Base-by-base conservation (phyloP, 2,888 invertebrate genomes). In the Ectemnius lituratus region DNA sequence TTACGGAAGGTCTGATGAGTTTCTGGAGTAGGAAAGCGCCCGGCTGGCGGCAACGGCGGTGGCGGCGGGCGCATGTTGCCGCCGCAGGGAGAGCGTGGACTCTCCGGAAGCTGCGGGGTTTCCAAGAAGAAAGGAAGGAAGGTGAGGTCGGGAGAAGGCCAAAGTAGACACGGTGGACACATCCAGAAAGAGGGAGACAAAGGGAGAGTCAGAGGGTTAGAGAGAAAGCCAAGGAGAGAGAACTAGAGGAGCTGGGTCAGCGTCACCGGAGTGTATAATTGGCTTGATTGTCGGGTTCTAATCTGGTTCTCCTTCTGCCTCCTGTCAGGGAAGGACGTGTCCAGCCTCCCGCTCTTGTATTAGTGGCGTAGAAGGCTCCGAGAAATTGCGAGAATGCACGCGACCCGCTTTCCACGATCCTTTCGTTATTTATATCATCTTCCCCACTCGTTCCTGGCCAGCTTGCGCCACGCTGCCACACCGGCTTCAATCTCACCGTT, bases 251-350 rank as follows among this genome's bases (percentile, higher is more conserved):
- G 87, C 86, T 87, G 86, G 87, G 86, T 88, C 88, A 88, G 87
- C 87, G 86, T 89, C 90, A 89, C 87, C 88, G 85, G 87, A 89
- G 89, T 90, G 89, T 89, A 90, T 90, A 90, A 90, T 90, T 89
- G 90, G 87, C 89, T 89, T 89, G 89, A 90, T 90, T 89, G 90
- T 89, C 87, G 87, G 86, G 88, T 88, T 90, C 89, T 89, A 89
- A 90, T 89, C 89, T 87, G 86, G 87, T 85, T 87, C 86, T 84
- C 85, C 85, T 86, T 83, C 84, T 84, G 85, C 83, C 84, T 82
- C 70, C 84, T 85, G 86, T 85, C 83, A 84, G 72, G 65, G 72
- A 70, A 69, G 73, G 67, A 83, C 82, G 84, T 83, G 84, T 84
- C 80, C 84, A 75, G 82, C 75, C 69, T 81, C 78, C 81, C 61